Evolutionary conservation across 2,113 vertebrate genomes (phyloP), one percentile per base, ranked within the genome.

Genomic region (Dicrurus megarhynchus): DNA sequence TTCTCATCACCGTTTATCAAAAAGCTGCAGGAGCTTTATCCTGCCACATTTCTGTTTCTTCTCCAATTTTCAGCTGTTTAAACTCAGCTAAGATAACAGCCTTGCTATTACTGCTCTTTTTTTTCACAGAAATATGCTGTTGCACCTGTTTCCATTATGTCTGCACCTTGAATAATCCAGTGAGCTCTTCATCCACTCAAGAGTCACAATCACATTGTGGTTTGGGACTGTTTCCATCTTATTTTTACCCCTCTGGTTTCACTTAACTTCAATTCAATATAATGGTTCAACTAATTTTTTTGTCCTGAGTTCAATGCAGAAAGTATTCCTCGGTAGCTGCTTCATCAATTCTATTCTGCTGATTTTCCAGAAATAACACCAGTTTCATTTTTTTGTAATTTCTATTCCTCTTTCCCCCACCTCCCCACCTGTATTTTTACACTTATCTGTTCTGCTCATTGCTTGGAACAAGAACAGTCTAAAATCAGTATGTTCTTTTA

Each of bases 401-500:
- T 86, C 35, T 61, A 28, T 90, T 92, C 33, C 47, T 84, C 39
- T 76, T 69, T 75, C 27, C 10, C 16, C 61, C 69, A 82, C 55
- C 42, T 90, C 27, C 39, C n/a, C 44, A 71, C 89, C 87, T 95
- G 73, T 71, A 67, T 89, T 95, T 93, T 90, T 71, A 61, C 59
- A 53, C 47, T 81, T 27, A 21, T 80, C 59, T 74, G 16, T 84
- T 92, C 71, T 71, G n/a, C 10, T 87, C 30, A 26, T 50, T 81
- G 53, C 87, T 82, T 82, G 69, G 69, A 89, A 71, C 26, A 89
- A 95, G 64, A 75, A 37, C 52, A 79, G 41, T 87, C 70, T 94
- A 96, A 95, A 95, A 84, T 92, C 77, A 91, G 81, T 28, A 56
- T 3, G 4, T 9, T 86, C 41, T 95, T 96, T 84, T 81, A 84